Evolutionary conservation across 2,113 vertebrate genomes (phyloP), one percentile per base, ranked within the genome.

Genomic region (Cheirogaleus medius): DNA sequence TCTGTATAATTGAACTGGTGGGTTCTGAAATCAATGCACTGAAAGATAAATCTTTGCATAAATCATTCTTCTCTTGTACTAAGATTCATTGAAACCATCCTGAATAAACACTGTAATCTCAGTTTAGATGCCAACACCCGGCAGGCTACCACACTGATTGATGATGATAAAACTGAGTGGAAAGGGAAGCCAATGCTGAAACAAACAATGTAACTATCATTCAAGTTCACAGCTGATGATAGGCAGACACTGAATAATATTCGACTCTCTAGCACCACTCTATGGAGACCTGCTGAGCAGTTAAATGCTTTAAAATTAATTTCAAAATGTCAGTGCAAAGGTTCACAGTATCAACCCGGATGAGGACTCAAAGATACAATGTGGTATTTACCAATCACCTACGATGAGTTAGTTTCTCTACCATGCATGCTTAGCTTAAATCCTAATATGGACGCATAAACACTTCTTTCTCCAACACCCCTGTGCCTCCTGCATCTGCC

Each of bases 41-140:
- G 39, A 87, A 78, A 97, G 68, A 96, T 80, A 88, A 94, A 82
- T 29, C 52, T 39, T 64, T 90, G 78, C 52, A 69, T 60, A 64
- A 96, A 92, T 84, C 87, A 29, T 49, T 58, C 81, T 58, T 92
- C 54, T 80, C 34, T 80, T 42, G 32, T 83, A 68, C 58, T 29
- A 58, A 90, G 21, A 90, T 74, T 94, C 66, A 66, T 34, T 42
- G n/a, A 94, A 78, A 90, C 68, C 25, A 74, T 93, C 29, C 63
- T 49, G 15, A 84, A 91, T 60, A 88, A 96, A 96, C 52, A 90
- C 94, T 96, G 90, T 92, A 81, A 96, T 94, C 95, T 92, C 58
- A 42, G 34, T 81, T 96, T 90, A 82, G 42, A 73, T 66, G 78
- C 56, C 81, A 69, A 77, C 23, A 92, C 60, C 60, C 80, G 71